These are phyloP conservation scores for Nylanderia fulva DNA, from an alignment of 1,140 invertebrate species.

Conservation along the genomic window DNA sequence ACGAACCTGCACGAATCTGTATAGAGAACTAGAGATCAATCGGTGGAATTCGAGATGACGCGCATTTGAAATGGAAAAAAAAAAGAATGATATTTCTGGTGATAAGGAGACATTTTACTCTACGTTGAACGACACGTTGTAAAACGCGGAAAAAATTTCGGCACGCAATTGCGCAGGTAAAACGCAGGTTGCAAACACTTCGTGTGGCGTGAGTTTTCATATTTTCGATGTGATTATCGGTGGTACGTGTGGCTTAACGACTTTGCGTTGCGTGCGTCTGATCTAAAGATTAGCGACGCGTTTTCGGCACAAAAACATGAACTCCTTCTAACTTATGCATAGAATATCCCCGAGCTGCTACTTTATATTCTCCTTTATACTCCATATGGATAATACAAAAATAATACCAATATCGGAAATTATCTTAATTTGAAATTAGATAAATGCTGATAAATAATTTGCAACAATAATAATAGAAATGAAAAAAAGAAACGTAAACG, in stretches of 20 bases:
- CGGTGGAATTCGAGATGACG: neutral
- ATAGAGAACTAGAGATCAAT: neutral
- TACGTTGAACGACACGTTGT: neutral
- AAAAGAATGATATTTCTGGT: conserved; percentile 13
- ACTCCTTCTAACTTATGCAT: neutral
- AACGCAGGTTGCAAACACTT: neutral
- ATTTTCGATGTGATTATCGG: conserved; percentile 16
- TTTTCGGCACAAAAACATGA: neutral
- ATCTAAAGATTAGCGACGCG: conserved; percentile 6
- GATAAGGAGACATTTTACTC: conserved; percentile 5
- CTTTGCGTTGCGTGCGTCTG: neutral
- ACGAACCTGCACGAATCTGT: conserved; percentile 19
- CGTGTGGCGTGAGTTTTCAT: neutral
- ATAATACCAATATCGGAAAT: neutral
- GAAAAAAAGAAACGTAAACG: neutral
- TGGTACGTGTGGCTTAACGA: neutral
- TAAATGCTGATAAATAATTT: conserved; percentile 5
- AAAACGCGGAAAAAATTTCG: conserved; percentile 13
- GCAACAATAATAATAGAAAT: neutral
- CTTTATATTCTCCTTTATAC: neutral
- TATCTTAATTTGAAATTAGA: neutral
- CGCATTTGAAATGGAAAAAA: conserved; percentile 4
- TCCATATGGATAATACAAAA: neutral
- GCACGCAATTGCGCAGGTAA: conserved; percentile 15
- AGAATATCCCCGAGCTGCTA: neutral